Percentiles rank a stretch among this genome's conserved stretches.
Evolutionary conservation across 2,113 vertebrate species (phyloP).

Genomic region (Passer domesticus): DNA sequence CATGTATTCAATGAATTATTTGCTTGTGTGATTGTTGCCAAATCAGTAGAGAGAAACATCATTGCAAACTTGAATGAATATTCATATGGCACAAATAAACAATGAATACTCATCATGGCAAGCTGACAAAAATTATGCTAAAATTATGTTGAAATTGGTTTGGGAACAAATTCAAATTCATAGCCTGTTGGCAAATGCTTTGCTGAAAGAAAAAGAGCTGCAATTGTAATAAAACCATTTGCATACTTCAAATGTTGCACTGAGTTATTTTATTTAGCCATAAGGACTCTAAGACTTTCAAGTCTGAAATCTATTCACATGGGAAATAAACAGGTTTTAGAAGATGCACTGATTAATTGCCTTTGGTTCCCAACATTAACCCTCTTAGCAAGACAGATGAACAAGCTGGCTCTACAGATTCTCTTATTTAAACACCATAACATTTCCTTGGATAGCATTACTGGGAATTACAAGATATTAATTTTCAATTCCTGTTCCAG

Average conservation of each 20-base stretch:
- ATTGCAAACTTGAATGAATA: constrained; percentile 49
- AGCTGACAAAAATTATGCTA: constrained; percentile 41
- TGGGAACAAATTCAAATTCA: constrained; percentile 43
- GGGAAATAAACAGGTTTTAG: constrained; percentile 28
- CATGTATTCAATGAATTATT: constrained; percentile 3
- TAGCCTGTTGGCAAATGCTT: constrained; percentile 20
- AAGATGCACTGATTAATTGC: neutral
- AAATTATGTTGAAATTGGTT: constrained; percentile 31
- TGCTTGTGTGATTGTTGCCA: neutral
- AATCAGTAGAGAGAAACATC: constrained; percentile 38
- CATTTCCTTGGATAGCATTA: neutral
- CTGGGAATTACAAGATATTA: neutral
- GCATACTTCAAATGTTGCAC: neutral
- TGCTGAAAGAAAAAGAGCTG: constrained; percentile 1
- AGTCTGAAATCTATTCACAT: neutral
- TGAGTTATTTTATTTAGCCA: neutral
- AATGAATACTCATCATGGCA: constrained; percentile 24
- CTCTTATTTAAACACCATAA: neutral
- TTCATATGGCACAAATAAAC: constrained; percentile 10
- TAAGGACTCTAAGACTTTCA: neutral
- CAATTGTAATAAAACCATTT: constrained; percentile 14
- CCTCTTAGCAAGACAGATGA: neutral
- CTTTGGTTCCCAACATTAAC: neutral
- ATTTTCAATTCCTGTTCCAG: neutral
- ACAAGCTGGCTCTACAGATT: neutral